Conservation (phyloP, 2,888 invertebrate genomes). For the Lathronympha strigana region DNA sequence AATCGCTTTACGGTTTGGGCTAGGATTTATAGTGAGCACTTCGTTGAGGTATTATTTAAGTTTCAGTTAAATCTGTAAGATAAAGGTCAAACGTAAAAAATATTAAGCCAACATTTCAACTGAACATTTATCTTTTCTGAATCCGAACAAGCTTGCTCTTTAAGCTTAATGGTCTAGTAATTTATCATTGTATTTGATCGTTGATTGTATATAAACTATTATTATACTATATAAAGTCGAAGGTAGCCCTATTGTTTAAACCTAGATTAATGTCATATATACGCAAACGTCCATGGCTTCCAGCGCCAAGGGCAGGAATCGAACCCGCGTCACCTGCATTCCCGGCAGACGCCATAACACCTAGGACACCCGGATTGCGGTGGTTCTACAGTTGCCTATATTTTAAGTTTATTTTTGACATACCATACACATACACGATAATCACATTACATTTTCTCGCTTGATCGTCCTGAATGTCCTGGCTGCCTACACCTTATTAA, state of each 20-base stretch:
- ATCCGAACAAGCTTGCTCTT: background rate
- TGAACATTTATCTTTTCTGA: background rate
- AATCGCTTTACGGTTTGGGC: background rate
- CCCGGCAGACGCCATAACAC: no score
- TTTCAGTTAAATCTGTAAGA: background rate
- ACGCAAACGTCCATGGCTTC: no score
- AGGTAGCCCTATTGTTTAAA: no score
- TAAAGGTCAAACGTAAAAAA: background rate
- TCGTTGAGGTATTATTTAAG: constrained; percentile 1
- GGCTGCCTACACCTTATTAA: no score
- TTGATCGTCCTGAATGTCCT: background rate
- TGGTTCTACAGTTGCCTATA: no score
- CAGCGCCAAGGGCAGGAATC: no score
- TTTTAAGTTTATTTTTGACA: no score
- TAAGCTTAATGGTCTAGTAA: background rate
- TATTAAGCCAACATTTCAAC: background rate
- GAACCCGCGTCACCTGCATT: no score
- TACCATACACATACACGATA: background rate
- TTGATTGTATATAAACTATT: no score
- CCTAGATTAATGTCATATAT: no score
- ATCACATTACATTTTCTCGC: background rate
- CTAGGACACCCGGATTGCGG: no score
- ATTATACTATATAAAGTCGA: no score
- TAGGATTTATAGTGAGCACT: constrained; percentile 1
- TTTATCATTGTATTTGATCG: background rate